A percentile compares a stretch with the other conserved stretches of the same genome.
Conservation (phyloP, 2,113 vertebrate genomes). For the Erinaceus europaeus region DNA sequence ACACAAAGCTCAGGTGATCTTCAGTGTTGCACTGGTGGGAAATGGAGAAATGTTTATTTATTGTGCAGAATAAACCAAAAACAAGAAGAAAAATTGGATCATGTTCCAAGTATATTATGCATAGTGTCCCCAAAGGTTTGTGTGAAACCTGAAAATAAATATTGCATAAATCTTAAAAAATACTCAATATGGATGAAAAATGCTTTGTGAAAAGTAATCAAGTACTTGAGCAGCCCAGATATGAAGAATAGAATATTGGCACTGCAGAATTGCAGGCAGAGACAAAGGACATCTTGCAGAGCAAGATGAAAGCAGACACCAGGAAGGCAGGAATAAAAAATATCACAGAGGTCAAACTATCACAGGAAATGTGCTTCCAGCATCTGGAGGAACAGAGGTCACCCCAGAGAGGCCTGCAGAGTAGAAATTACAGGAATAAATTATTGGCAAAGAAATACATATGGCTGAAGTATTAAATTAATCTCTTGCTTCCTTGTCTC, state of each 20-base stretch:
- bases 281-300: constrained; percentile 18
- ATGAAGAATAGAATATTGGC: constrained; percentile 42
- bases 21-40: neutral
- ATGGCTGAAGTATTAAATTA: constrained; percentile 75
- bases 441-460: constrained; percentile 76
- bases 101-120: constrained; percentile 54
- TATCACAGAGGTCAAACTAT: no score
- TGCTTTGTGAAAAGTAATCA: constrained; percentile 59
- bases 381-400: constrained; percentile 59
- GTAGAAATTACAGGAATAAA: constrained; percentile 74
- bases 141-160: constrained; percentile 57
- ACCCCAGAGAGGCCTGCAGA: constrained; percentile 54
- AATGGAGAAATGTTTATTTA: neutral
- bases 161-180: constrained; percentile 15
- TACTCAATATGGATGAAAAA: constrained; percentile 55
- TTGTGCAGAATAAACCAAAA: constrained; percentile 14
- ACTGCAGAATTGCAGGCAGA: constrained; percentile 43
- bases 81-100: constrained; percentile 35
- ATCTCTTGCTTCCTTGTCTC: constrained; percentile 73
- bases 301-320: constrained; percentile 59
- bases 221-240: constrained; percentile 40
- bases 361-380: constrained; percentile 45
- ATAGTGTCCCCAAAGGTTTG: constrained; percentile 31
- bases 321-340: constrained; percentile 51
- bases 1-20: no score